Percentiles rank a stretch among this genome's conserved stretches.
These are phyloP conservation scores for Chromis chromis DNA, from an alignment of 2,797 vertebrate species.

Conservation along the genomic window DNA sequence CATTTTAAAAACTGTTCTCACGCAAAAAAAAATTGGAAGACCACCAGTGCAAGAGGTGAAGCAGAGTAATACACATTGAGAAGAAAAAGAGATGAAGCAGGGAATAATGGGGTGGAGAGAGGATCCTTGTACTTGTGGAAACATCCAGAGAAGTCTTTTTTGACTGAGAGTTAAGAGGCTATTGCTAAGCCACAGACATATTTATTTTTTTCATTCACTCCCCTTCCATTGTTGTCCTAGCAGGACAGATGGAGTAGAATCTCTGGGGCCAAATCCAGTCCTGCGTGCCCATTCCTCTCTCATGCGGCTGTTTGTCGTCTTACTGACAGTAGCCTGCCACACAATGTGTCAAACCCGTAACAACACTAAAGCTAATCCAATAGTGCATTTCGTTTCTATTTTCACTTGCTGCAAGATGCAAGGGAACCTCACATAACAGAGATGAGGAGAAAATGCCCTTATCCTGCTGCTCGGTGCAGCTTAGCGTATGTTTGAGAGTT, in stretches of 20 bases:
- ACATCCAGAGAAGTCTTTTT: slow-evolving; percentile 30
- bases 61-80: slow-evolving; percentile 23
- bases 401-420: slow-evolving; percentile 48
- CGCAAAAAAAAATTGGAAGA: slow-evolving; percentile 20
- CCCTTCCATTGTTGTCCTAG: slow-evolving; percentile 45
- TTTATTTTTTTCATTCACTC: slow-evolving; percentile 40
- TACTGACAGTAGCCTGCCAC: slow-evolving; percentile 58
- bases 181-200: slow-evolving; percentile 41
- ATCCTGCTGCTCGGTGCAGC: slow-evolving; percentile 58
- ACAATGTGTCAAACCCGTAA: slow-evolving; percentile 42
- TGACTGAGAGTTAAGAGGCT: slow-evolving; percentile 46
- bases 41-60: slow-evolving; percentile 13
- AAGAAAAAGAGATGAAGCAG: slow-evolving; percentile 11
- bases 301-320: slow-evolving; percentile 40
- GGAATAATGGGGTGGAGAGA: slow-evolving; percentile 26
- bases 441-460: slow-evolving; percentile 48
- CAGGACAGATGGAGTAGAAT: slow-evolving; percentile 27
- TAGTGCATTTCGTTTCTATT: slow-evolving; percentile 66
- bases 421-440: slow-evolving; percentile 40
- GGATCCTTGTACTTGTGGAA: slow-evolving; percentile 15
- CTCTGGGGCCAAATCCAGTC: slow-evolving; percentile 45
- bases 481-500: slow-evolving; percentile 56
- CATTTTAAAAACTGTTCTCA: slow-evolving; percentile 46
- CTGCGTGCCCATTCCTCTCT: slow-evolving; percentile 35
- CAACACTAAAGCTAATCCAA: slow-evolving; percentile 64